phyloP scores from a whole-genome alignment of 2,888 invertebrate species.

The Bombylius major region DNA sequence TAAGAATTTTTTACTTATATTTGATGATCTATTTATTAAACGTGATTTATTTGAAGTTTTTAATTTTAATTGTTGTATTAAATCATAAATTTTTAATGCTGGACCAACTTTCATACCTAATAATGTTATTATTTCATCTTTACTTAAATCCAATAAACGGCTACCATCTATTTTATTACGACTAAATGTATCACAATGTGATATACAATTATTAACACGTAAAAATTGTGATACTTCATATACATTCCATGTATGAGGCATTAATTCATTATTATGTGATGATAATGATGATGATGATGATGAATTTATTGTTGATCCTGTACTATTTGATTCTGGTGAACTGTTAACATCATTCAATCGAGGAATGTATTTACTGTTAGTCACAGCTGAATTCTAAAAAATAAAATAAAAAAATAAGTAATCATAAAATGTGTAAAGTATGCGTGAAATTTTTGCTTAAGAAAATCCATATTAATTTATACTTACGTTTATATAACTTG shows the following conservation, averaged over 20 bases:
- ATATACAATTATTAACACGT: conserved; percentile 71
- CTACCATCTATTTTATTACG: conserved; percentile 69
- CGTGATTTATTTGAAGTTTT: conserved; percentile 41
- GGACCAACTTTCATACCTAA: conserved; percentile 92
- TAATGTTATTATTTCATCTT: conserved; percentile 80
- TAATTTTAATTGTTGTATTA: conserved; percentile 81
- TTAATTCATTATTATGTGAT: conserved; percentile 20
- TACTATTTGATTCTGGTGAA: conserved; percentile 8
- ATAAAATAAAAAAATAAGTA: conserved; percentile 5
- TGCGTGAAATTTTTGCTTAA: not conserved
- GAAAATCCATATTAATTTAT: conserved; percentile 1
- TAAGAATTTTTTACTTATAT: conserved; percentile 49
- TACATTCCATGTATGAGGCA: conserved; percentile 65
- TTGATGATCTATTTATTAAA: conserved; percentile 39
- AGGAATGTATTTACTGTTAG: conserved; percentile 43
- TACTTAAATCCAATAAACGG: conserved; percentile 63
- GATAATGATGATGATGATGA: not conserved
- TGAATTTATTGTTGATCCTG: not conserved
- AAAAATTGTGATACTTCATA: conserved; percentile 83
- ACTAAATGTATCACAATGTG: conserved; percentile 54
- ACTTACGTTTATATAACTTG: conserved; percentile 49
- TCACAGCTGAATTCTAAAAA: conserved; percentile 35
- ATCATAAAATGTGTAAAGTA: not conserved
- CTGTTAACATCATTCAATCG: conserved; percentile 37
- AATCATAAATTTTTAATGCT: conserved; percentile 82